Conservation (phyloP, 1,140 invertebrate genomes). For the Meloidogyne exigua region DNA sequence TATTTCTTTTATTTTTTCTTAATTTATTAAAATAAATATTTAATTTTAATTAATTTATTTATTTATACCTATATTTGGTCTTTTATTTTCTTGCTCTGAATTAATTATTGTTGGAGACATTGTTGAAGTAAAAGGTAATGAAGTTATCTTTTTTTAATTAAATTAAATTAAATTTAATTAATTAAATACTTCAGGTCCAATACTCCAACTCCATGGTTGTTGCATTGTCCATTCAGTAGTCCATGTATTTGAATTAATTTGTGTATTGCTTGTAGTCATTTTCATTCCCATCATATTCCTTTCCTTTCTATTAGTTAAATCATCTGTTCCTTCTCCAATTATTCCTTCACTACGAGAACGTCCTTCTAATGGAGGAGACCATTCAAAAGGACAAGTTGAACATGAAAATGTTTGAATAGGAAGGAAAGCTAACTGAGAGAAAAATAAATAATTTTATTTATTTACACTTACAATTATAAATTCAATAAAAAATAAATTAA, state of each 20-base stretch:
- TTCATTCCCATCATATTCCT: neutral
- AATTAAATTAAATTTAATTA: neutral
- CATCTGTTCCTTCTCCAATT: neutral
- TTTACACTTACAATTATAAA: neutral
- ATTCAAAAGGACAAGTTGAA: neutral
- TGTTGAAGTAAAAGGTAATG: neutral
- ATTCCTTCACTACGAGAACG: conserved; percentile 16
- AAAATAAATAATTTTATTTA: neutral
- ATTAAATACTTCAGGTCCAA: conserved; percentile 1
- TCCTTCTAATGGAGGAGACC: conserved; percentile 1
- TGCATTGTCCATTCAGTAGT: conserved; percentile 18
- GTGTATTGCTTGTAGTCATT: neutral
- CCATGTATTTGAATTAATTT: conserved; percentile 4
- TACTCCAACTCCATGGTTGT: conserved; percentile 24
- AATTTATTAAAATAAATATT: neutral
- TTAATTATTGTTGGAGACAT: neutral
- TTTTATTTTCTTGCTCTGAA: neutral
- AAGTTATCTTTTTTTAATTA: neutral
- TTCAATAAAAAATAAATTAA: neutral
- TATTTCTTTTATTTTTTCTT: conserved; percentile 11
- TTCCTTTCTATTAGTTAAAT: neutral
- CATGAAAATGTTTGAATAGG: neutral
- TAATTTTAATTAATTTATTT: neutral
- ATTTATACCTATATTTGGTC: neutral
- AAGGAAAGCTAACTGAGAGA: neutral